Percentiles rank a stretch among this genome's conserved stretches.
These are phyloP conservation scores for Rambutsinella grinnellia DNA, from an alignment of 2,888 invertebrate species.

Conservation along the genomic window DNA sequence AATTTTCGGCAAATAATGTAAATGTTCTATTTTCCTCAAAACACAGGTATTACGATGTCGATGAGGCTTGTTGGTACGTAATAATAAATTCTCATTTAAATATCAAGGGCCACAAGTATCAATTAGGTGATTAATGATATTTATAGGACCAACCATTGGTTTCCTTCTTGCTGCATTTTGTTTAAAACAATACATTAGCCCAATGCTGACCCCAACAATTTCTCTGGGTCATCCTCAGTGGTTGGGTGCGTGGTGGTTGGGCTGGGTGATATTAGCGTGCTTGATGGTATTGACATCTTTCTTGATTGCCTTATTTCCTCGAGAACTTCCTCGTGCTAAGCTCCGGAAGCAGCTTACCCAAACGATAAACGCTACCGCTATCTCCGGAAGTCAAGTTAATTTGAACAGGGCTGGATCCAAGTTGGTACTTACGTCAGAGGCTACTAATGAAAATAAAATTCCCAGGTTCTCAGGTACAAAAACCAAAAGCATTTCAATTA, in stretches of 20 bases:
- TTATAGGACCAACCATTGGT: constrained; percentile 76
- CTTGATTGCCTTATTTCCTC: constrained; percentile 78
- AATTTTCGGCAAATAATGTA: no score
- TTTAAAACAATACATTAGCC: constrained; percentile 75
- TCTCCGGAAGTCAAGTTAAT: constrained; percentile 48
- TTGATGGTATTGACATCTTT: constrained; percentile 75
- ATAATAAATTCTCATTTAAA: no score
- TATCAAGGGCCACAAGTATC: no score
- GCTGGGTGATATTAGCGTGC: constrained; percentile 71
- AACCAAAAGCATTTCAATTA: no score
- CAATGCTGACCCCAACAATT: constrained; percentile 75
- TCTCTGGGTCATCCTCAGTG: constrained; percentile 73
- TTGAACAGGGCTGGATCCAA: constrained; percentile 55
- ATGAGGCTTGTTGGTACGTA: constrained; percentile 73
- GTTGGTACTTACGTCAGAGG: constrained; percentile 59
- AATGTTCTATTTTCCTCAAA: background rate
- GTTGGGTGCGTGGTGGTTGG: constrained; percentile 81
- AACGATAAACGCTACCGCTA: constrained; percentile 29
- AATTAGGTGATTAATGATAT: no score
- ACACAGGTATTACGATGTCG: constrained; percentile 71
- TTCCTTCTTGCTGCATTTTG: constrained; percentile 73
- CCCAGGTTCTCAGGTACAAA: constrained; percentile 63
- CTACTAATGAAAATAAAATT: constrained; percentile 40
- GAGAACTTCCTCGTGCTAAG: constrained; percentile 71
- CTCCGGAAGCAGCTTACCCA: constrained; percentile 49